Conservation (phyloP, 1,140 invertebrate genomes). For the Listronotus bonariensis region DNA sequence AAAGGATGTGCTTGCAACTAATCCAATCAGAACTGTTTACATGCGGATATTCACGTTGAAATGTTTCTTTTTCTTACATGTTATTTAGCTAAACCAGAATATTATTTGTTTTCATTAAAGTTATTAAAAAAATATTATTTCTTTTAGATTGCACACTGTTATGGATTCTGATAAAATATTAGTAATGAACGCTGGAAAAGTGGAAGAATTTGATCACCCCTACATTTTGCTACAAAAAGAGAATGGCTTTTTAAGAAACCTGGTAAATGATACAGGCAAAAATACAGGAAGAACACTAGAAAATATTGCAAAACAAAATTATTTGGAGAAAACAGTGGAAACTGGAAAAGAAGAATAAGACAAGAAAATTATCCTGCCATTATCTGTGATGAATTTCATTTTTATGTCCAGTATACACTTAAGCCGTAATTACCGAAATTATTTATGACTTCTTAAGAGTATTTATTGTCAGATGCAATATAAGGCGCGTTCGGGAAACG, state of each 20-base stretch:
- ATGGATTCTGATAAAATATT: conserved; percentile 75
- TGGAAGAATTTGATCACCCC: conserved; percentile 67
- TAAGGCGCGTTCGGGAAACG: no score
- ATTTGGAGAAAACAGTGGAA: conserved; percentile 4
- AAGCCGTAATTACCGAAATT: no score
- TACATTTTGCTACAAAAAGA: conserved; percentile 65
- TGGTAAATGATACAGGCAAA: conserved; percentile 63
- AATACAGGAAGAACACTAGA: conserved; percentile 56
- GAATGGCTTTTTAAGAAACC: conserved; percentile 62
- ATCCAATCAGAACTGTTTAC: no score
- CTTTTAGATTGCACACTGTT: conserved; percentile 67
- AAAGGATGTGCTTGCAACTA: no score
- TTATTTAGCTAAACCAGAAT: no score
- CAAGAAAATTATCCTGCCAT: conserved; percentile 5
- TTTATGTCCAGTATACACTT: neutral
- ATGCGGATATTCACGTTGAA: no score
- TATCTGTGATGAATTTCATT: conserved; percentile 7
- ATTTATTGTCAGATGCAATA: no score
- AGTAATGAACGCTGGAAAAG: conserved; percentile 69
- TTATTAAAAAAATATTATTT: neutral
- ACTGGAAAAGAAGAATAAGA: neutral
- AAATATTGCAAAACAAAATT: conserved; percentile 55
- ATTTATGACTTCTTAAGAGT: no score
- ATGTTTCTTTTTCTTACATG: no score
- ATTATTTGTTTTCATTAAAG: conserved; percentile 48